These are phyloP conservation scores for Sinocyclocheilus anshuiensis DNA, from an alignment of 2,113 vertebrate genomes.

Conservation along the genomic window DNA sequence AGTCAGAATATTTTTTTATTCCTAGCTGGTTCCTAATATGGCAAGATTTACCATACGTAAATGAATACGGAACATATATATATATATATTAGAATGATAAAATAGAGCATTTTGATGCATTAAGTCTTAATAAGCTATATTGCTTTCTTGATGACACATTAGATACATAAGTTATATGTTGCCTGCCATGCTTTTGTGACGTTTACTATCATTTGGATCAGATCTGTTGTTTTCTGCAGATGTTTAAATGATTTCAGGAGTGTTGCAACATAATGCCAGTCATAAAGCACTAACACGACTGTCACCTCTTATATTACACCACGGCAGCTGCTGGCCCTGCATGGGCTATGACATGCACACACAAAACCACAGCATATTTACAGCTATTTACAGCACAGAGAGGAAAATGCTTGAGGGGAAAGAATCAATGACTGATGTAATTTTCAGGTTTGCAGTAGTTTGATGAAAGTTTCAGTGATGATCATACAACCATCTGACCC, in stretches of 20 bases:
- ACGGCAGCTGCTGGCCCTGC: conserved; percentile 57
- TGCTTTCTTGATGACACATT: background rate
- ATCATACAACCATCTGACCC: background rate
- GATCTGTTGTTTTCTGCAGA: background rate
- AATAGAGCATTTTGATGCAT: too few relatives aligned
- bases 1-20: background rate
- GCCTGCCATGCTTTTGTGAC: background rate
- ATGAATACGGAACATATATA: too few relatives aligned
- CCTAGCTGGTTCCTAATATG: background rate
- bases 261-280: conserved; percentile 22
- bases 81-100: too few relatives aligned
- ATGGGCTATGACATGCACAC: background rate
- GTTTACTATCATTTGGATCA: background rate
- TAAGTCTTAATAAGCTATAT: background rate
- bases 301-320: conserved; percentile 50
- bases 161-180: background rate
- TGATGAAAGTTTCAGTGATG: background rate
- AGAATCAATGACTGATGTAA: background rate
- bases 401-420: background rate
- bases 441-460: background rate
- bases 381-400: conserved; percentile 13
- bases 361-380: background rate
- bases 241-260: background rate
- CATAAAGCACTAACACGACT: conserved; percentile 7
- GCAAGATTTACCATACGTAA: background rate